Conservation (phyloP, 2,888 invertebrate genomes). For the Epistrophella euchroma region DNA sequence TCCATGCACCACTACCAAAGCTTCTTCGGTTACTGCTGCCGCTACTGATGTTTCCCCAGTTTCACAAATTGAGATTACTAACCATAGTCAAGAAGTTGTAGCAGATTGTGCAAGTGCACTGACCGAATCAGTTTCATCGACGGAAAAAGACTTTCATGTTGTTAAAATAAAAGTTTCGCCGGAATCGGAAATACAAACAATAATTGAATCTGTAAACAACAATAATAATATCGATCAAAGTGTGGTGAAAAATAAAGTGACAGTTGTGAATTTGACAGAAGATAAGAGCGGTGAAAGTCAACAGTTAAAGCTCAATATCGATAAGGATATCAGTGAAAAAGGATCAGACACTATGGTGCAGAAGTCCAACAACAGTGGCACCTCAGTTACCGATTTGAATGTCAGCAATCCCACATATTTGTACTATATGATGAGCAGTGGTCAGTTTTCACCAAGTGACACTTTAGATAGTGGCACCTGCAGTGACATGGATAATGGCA, state of each 20-base stretch:
- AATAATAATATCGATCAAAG: conserved; percentile 27
- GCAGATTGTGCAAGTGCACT: conserved; percentile 81
- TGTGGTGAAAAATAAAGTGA: conserved; percentile 56
- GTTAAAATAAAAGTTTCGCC: conserved; percentile 83
- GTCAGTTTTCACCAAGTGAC: conserved; percentile 92
- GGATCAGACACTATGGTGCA: conserved; percentile 76
- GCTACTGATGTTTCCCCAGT: conserved; percentile 53
- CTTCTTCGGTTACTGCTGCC: not conserved
- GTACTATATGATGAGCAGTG: conserved; percentile 88
- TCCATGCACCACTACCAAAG: conserved; percentile 57
- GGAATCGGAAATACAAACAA: conserved; percentile 75
- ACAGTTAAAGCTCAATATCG: conserved; percentile 41
- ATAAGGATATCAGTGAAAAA: conserved; percentile 75
- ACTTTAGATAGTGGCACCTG: conserved; percentile 93
- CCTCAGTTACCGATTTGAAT: conserved; percentile 79
- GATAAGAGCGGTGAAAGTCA: conserved; percentile 42
- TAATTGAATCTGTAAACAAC: conserved; percentile 50
- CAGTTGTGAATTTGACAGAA: conserved; percentile 66
- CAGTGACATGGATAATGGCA: conserved; percentile 88
- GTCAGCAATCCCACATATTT: conserved; percentile 80
- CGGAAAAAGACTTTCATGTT: conserved; percentile 80
- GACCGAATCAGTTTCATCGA: conserved; percentile 79
- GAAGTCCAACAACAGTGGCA: conserved; percentile 76
- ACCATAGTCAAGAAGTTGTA: conserved; percentile 69
- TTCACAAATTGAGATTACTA: conserved; percentile 70